Evolutionary conservation across 2,797 vertebrate genomes (phyloP), one percentile per base, ranked within the genome.

Genomic region (Anabas testudineus): DNA sequence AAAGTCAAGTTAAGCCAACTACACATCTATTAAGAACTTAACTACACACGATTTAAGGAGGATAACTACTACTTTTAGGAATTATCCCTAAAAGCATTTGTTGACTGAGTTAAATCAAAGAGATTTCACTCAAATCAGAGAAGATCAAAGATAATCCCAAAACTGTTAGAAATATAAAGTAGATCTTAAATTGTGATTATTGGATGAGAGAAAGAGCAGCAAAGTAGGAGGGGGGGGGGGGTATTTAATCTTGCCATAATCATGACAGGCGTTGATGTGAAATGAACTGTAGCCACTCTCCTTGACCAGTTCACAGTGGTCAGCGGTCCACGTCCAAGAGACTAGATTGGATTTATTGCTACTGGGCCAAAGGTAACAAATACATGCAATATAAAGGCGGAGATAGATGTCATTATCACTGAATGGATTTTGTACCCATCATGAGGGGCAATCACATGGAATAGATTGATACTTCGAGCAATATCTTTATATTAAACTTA

Each of bases 271-370:
- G 80, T 86, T 76, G 77, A 85, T 80, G 91, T 90, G 90, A 93
- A 92, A 90, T 93, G 90, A 93, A 92, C 88, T 93, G 90, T 87
- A 80, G 88, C 87, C 85, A 82, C 80, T 94, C 90, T 91, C 91
- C 91, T 93, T 93, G 93, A 94, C 93, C 91, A 93, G 90, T 89
- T 93, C 75, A 70, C 85, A 90, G 91, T 93, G 93, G 93, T 92
- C 94, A 94, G 90, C 74, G 90, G 92, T 90, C 92, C 93, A 92
- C 89, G 88, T 90, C 92, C 87, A 87, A 84, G 69, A 88, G 91
- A 94, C 92, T 88, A 93, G 92, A 93, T 91, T 93, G 91, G 90
- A 94, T 94, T 94, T 94, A 94, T 94, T 92, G 91, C 91, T 90
- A 88, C 85, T 90, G 90, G 92, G 91, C 87, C 91, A 94, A 93